Evolutionary conservation across 2,888 invertebrate genomes (phyloP), one percentile per base, ranked within the genome.

Genomic region (Eupithecia pulchellata): DNA sequence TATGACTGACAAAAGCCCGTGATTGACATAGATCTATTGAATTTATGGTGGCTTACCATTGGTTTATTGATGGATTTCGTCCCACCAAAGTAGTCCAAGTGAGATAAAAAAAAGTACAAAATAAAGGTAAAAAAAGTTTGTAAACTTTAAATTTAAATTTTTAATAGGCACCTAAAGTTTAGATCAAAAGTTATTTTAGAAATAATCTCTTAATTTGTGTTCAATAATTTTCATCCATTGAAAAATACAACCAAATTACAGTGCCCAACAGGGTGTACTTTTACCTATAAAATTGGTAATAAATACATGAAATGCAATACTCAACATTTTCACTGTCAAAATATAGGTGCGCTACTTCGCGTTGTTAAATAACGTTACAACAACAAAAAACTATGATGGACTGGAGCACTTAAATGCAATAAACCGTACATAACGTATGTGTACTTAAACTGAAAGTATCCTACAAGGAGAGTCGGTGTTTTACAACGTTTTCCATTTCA

Each of bases 381-480:
- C 4, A 25, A 0, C 13, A 52, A 52, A 52, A 52, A 25, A 4
- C 13, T 25, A 13, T 13, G 13, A 25, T 52, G 13, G 25, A 25
- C 11, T 1, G 25, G 52, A 25, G 11, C 52, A 52, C 17, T 14
- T 57, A 29, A 29, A 57, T 27, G 2, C 30, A 32, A 60, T 60
- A n/a, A n/a, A n/a, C n/a, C n/a, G n/a, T n/a, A n/a, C n/a, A n/a
- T n/a, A n/a, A n/a, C n/a, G n/a, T 29, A 58, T 8, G n/a, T 30
- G 1, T 60, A 4, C 57, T 17, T 57, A 57, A 17, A 57, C 29
- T 57, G 30, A 29, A 60, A 30, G 58, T 30, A 32, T n/a, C n/a
- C 30, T 58, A 47, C 25, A 52, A 29, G 62, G 52, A 27, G 39
- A 61, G 58, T 69, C 58, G 25, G 57, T 57, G 30, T 55, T 58